Evolutionary conservation across 2,888 invertebrate genomes (phyloP).

Genomic region (Acanthosoma haemorrhoidale): DNA sequence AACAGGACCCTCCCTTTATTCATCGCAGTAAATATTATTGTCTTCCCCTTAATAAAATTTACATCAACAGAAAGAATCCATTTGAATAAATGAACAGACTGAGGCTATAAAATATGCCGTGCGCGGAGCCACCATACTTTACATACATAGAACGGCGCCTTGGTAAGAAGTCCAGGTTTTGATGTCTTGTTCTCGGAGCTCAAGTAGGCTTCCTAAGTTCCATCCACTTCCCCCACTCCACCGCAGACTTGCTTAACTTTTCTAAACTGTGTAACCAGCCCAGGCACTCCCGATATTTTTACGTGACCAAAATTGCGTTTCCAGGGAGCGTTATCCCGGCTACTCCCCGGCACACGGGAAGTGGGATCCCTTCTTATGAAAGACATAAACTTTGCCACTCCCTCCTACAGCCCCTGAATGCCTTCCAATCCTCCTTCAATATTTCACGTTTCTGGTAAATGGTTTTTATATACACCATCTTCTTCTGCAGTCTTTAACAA

Average conservation of each 20-base stretch:
- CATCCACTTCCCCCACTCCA: not conserved
- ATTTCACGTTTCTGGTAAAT: slow-evolving; percentile 19
- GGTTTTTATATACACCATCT: not conserved
- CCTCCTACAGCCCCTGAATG: not conserved
- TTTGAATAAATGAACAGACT: not conserved
- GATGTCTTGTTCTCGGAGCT: not conserved
- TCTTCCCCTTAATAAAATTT: not conserved
- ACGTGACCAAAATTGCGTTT: too few relatives aligned
- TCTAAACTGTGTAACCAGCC: slow-evolving; percentile 19
- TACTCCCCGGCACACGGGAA: not conserved
- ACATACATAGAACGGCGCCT: not conserved
- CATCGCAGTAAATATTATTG: not conserved
- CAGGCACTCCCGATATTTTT: slow-evolving; percentile 32
- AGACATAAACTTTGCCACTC: slow-evolving; percentile 21
- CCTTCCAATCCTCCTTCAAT: slow-evolving; percentile 2
- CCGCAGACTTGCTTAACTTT: slow-evolving; percentile 5
- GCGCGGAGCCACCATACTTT: too few relatives aligned
- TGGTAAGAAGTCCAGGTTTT: not conserved
- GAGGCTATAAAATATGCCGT: not conserved
- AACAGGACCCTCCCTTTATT: not conserved
- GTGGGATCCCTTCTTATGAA: slow-evolving; percentile 17
- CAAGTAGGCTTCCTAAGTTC: slow-evolving; percentile 11
- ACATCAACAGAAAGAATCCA: too few relatives aligned
- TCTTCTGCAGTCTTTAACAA: too few relatives aligned
- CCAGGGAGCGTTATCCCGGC: slow-evolving; percentile 1